These are phyloP conservation scores for Siniperca knerii DNA, from an alignment of 2,113 vertebrate species.

Conservation along the genomic window DNA sequence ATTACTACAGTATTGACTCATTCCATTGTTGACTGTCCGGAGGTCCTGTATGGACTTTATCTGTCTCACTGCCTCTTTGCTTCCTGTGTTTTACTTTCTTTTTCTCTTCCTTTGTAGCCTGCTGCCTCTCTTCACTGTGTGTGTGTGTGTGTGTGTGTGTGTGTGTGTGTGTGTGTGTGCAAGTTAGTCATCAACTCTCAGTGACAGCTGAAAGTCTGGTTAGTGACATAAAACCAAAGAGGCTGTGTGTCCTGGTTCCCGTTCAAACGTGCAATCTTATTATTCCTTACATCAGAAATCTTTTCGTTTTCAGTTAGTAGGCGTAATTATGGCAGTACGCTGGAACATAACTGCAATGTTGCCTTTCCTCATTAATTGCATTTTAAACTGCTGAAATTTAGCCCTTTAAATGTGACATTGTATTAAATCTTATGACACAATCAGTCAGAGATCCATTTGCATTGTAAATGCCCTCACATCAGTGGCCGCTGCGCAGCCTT, in stretches of 20 bases:
- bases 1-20: constrained; percentile 67
- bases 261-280: constrained; percentile 10
- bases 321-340: constrained; percentile 29
- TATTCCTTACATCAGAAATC: constrained; percentile 25
- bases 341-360: neutral
- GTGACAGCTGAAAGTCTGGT: constrained; percentile 33
- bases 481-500: constrained; percentile 36
- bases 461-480: constrained; percentile 41
- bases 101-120: constrained; percentile 14
- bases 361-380: constrained; percentile 28
- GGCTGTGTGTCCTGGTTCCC: constrained; percentile 1
- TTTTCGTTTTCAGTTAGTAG: neutral
- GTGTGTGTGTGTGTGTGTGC: neutral
- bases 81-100: constrained; percentile 41
- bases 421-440: constrained; percentile 34
- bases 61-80: constrained; percentile 30
- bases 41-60: constrained; percentile 39
- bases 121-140: neutral
- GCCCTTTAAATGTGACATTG: constrained; percentile 23
- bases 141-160: constrained; percentile 8
- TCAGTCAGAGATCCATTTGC: constrained; percentile 44
- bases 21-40: constrained; percentile 46
- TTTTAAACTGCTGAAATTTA: constrained; percentile 11
- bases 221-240: constrained; percentile 25
- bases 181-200: constrained; percentile 39